A percentile compares a stretch with the other conserved stretches of the same genome.
Evolutionary conservation across 2,888 invertebrate species (phyloP).

Genomic region (Pollenia labialis): DNA sequence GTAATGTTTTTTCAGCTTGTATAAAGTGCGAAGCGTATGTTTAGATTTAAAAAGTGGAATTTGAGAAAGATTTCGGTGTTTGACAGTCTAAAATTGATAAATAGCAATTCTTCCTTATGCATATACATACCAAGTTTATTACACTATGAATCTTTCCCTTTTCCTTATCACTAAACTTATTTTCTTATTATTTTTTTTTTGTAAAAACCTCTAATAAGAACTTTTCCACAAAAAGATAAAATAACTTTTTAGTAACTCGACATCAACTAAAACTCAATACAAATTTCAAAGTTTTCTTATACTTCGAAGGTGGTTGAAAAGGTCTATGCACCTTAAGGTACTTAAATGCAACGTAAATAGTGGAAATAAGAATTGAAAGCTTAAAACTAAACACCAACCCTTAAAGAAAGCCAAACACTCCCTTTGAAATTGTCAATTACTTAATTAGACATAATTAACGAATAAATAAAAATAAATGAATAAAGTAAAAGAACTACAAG

Average conservation of each 20-base stretch:
- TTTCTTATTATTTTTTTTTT: not conserved
- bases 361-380: not conserved
- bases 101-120: too few species aligned
- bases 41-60: too few species aligned
- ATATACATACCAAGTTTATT: too few species aligned
- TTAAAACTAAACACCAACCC: slow-evolving; percentile 34
- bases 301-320: not conserved
- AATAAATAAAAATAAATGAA: slow-evolving; percentile 51
- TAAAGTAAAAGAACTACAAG: not conserved
- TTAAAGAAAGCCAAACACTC: slow-evolving; percentile 46
- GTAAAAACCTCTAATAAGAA: not conserved
- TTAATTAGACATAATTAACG: slow-evolving; percentile 64
- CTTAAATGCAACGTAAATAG: not conserved
- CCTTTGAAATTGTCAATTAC: slow-evolving; percentile 55
- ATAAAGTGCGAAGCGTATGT: too few species aligned
- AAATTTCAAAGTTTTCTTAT: slow-evolving; percentile 8
- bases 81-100: too few species aligned
- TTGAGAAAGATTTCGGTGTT: too few species aligned
- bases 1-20: too few species aligned
- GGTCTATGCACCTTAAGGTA: slow-evolving; percentile 4
- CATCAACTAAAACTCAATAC: not conserved
- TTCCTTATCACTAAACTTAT: not conserved
- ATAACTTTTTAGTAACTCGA: not conserved
- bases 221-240: slow-evolving; percentile 1
- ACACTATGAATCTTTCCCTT: too few species aligned